Conservation (phyloP, 2,113 vertebrate species). For the Trinectes maculatus region DNA sequence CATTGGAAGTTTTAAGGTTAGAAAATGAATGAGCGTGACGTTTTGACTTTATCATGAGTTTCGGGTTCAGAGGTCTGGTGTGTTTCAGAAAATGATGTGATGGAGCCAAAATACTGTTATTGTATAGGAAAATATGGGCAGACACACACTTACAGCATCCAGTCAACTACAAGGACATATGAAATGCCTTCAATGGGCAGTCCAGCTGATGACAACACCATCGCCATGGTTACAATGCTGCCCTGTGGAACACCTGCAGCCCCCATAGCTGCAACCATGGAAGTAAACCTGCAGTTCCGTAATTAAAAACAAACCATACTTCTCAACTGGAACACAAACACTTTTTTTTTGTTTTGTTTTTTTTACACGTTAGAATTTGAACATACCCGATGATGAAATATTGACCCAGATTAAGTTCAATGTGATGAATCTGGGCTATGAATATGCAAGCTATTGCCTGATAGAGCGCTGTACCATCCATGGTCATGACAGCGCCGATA, state of each 20-base stretch:
- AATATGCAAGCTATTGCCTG: slow-evolving; percentile 93
- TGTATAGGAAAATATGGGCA: background rate
- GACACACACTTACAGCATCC: slow-evolving; percentile 30
- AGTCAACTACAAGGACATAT: slow-evolving; percentile 21
- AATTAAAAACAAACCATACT: background rate
- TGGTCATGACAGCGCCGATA: slow-evolving; percentile 88
- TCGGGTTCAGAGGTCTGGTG: background rate
- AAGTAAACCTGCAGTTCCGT: slow-evolving; percentile 19
- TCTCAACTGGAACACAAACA: background rate
- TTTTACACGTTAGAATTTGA: too few species aligned
- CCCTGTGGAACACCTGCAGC: slow-evolving; percentile 35
- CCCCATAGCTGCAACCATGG: slow-evolving; percentile 10
- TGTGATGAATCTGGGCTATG: slow-evolving; percentile 91
- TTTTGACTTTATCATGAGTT: background rate
- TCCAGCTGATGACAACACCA: slow-evolving; percentile 41
- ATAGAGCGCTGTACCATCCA: slow-evolving; percentile 91
- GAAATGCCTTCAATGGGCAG: slow-evolving; percentile 27
- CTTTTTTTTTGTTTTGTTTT: too few species aligned
- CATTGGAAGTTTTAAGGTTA: background rate
- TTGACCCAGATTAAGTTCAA: slow-evolving; percentile 89
- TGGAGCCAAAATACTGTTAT: background rate
- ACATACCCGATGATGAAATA: slow-evolving; percentile 90
- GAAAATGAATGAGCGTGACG: background rate
- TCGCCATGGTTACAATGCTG: slow-evolving; percentile 8
- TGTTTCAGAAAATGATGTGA: slow-evolving; percentile 1